These are phyloP conservation scores for Acleris laterana DNA, from an alignment of 2,888 invertebrate genomes.

Conservation along the genomic window DNA sequence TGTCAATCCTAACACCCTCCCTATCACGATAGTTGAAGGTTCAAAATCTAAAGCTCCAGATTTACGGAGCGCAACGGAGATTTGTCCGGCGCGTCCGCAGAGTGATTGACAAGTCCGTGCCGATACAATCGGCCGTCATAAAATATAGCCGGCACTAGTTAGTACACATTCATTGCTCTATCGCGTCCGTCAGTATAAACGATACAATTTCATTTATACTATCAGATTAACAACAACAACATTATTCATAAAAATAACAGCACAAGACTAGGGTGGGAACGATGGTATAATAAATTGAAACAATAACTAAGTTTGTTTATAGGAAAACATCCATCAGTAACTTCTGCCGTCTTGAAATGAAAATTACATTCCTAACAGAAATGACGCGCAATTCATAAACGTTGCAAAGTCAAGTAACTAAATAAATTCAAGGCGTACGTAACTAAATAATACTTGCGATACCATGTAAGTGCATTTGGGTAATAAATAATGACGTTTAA, in stretches of 20 bases:
- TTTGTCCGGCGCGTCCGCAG: slow-evolving; percentile 56
- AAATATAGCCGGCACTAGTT: slow-evolving; percentile 80
- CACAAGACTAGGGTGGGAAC: background rate
- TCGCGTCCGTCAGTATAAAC: slow-evolving; percentile 49
- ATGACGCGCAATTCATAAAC: slow-evolving; percentile 14
- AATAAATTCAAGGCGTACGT: slow-evolving; percentile 55
- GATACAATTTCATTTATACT: slow-evolving; percentile 39
- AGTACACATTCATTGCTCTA: slow-evolving; percentile 76
- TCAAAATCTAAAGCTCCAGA: slow-evolving; percentile 48
- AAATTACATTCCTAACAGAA: slow-evolving; percentile 13
- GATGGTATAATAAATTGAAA: background rate
- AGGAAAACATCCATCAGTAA: background rate
- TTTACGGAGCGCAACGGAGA: slow-evolving; percentile 55
- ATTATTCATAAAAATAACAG: slow-evolving; percentile 36
- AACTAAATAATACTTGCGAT: slow-evolving; percentile 48
- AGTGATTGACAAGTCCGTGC: slow-evolving; percentile 81
- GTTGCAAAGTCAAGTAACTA: slow-evolving; percentile 36
- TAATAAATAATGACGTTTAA: slow-evolving; percentile 64
- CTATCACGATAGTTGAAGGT: slow-evolving; percentile 52
- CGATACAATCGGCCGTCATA: slow-evolving; percentile 78
- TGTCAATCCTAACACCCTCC: slow-evolving; percentile 12
- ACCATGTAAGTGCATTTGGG: slow-evolving; percentile 49
- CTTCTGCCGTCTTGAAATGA: background rate
- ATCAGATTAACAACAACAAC: slow-evolving; percentile 42
- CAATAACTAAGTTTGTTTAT: background rate